phyloP scores from a whole-genome alignment of 2,888 invertebrate genomes.

The Calephelis perditalis region DNA sequence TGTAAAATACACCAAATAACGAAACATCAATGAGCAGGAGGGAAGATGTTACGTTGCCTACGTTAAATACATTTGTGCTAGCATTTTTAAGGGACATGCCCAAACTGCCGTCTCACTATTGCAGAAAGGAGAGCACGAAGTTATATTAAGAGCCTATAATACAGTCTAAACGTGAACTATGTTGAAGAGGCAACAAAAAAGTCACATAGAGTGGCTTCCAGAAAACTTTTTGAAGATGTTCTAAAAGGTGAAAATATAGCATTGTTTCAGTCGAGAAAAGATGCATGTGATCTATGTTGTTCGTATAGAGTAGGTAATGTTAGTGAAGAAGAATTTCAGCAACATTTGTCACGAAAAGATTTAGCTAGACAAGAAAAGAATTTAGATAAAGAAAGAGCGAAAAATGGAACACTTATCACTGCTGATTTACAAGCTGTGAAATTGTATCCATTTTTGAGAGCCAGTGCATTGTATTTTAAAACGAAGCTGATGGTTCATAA shows the following conservation, averaged over 20 bases:
- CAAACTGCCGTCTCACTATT: slow-evolving; percentile 15
- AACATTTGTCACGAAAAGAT: slow-evolving; percentile 15
- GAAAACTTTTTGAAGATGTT: slow-evolving; percentile 15
- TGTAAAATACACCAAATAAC: slow-evolving; percentile 3
- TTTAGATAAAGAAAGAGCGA: slow-evolving; percentile 13
- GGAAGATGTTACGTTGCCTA: too few species aligned
- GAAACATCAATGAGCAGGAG: background rate
- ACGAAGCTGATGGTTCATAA: slow-evolving; percentile 10
- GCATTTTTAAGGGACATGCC: slow-evolving; percentile 11
- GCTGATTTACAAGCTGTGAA: slow-evolving; percentile 15
- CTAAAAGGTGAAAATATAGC: slow-evolving; percentile 11
- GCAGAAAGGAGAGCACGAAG: slow-evolving; percentile 14
- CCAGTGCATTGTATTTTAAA: slow-evolving; percentile 11
- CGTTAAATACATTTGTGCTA: background rate
- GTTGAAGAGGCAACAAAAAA: slow-evolving; percentile 15
- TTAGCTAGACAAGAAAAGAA: slow-evolving; percentile 14
- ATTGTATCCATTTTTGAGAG: slow-evolving; percentile 13
- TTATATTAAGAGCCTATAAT: slow-evolving; percentile 13
- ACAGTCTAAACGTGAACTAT: slow-evolving; percentile 20
- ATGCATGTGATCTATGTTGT: slow-evolving; percentile 15
- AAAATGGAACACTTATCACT: slow-evolving; percentile 11
- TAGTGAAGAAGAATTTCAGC: slow-evolving; percentile 13
- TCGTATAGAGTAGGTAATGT: slow-evolving; percentile 13
- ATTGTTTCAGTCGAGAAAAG: slow-evolving; percentile 16
- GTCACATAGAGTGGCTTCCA: slow-evolving; percentile 11